These are phyloP conservation scores for Thalpophila matura DNA, from an alignment of 2,888 invertebrate genomes.

Conservation along the genomic window DNA sequence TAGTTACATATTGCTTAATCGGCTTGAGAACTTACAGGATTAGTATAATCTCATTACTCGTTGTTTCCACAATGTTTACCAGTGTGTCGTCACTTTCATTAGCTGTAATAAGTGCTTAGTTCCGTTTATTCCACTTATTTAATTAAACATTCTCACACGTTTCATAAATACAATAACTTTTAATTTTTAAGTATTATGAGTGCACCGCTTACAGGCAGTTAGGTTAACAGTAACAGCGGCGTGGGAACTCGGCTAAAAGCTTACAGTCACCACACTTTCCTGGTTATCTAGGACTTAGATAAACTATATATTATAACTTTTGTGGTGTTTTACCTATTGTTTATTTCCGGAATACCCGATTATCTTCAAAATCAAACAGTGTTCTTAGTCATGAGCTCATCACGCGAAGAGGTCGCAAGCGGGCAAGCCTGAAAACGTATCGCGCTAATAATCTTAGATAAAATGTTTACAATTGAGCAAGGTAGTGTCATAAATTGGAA, in stretches of 20 bases:
- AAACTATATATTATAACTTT: no score
- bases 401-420: no score
- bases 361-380: no score
- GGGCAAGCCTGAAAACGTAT: no score
- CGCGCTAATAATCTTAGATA: no score
- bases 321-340: no score
- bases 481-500: no score
- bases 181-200: conserved; percentile 88
- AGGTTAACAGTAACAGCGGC: conserved; percentile 87
- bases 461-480: no score
- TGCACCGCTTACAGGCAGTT: conserved; percentile 87
- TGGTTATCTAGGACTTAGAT: conserved; percentile 49
- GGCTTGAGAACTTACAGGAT: conserved; percentile 73
- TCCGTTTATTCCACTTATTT: conserved; percentile 87
- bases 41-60: conserved; percentile 72
- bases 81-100: conserved; percentile 82
- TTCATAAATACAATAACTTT: conserved; percentile 88
- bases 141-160: conserved; percentile 90
- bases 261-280: conserved; percentile 67
- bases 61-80: conserved; percentile 67
- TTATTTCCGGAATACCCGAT: no score
- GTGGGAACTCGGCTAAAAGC: conserved; percentile 88
- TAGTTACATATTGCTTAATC: conserved; percentile 64
- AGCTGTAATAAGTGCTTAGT: conserved; percentile 74
- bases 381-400: no score